Conservation (phyloP, 1,140 invertebrate genomes). For the Saccostrea glomerata region DNA sequence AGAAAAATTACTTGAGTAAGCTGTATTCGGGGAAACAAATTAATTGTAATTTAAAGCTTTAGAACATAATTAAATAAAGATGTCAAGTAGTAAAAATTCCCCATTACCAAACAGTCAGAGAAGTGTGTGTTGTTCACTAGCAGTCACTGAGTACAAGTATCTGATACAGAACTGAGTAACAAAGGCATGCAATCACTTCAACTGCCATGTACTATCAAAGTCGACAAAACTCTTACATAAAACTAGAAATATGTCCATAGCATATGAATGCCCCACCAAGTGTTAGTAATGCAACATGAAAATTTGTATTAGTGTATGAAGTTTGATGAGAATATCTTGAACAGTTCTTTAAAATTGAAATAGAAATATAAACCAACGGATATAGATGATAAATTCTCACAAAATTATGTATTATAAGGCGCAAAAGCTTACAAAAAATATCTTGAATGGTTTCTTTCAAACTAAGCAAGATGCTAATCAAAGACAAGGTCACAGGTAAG, state of each 20-base stretch:
- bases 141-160: background rate
- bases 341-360: background rate
- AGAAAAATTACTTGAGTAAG: too few relatives aligned
- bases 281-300: too few relatives aligned
- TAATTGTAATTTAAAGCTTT: too few relatives aligned
- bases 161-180: background rate
- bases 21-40: background rate
- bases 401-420: too few relatives aligned
- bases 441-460: too few relatives aligned
- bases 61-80: background rate
- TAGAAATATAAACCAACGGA: background rate
- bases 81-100: background rate
- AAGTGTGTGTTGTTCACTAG: background rate
- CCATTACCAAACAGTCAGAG: background rate
- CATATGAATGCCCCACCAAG: too few relatives aligned
- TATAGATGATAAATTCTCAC: background rate
- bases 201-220: background rate
- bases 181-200: background rate
- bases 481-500: too few relatives aligned
- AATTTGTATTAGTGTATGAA: too few relatives aligned
- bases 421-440: too few relatives aligned
- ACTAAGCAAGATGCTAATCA: too few relatives aligned
- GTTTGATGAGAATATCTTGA: background rate
- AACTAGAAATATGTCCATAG: background rate
- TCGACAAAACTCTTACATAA: background rate